Evolutionary conservation across 2,797 vertebrate species (phyloP), one percentile per base, ranked within the genome.

Genomic region (Allobates femoralis): DNA sequence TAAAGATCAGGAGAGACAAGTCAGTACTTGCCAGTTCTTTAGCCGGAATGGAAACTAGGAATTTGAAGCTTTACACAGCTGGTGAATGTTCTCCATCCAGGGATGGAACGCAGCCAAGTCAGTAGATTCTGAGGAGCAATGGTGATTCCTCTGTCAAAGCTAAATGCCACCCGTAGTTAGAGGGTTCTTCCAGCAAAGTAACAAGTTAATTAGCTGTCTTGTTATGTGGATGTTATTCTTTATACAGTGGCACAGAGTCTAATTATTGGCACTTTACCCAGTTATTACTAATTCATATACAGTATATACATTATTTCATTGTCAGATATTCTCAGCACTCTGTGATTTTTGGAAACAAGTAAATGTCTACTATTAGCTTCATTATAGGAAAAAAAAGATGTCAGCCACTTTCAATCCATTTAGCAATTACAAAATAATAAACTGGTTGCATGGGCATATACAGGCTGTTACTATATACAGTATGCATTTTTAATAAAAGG

Each of bases 31-130:
- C 87, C 83, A 88, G 71, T 75, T 81, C 87, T 88, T 81, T 81
- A 88, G 87, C 62, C 56, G 83, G 83, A 88, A 88, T 88, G 87
- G 87, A 88, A 88, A 88, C 69, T 88, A 81, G 87, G 83, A 88
- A 88, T 88, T 66, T 81, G 71, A 88, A 81, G 87, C 83, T 88
- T 88, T 88, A 81, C 87, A 88, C 87, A 88, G 87, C 87, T 88
- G 87, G 83, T 88, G 87, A 88, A 81, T 81, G 87, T 85, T 88
- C 83, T 81, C 69, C 58, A 56, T 88, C 78, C 83, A 85, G 87
- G 64, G 67, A 77, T 85, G 87, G 83, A 85, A 81, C 34, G 18
- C 32, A 34, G 87, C 87, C 87, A 88, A 81, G 69, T 85, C 78
- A 85, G 78, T 88, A 80, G 71, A 85, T 85, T 56, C 58, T 77